Evolutionary conservation across 2,797 vertebrate genomes (phyloP), one percentile per base, ranked within the genome.

Genomic region (Typhlichthys subterraneus): DNA sequence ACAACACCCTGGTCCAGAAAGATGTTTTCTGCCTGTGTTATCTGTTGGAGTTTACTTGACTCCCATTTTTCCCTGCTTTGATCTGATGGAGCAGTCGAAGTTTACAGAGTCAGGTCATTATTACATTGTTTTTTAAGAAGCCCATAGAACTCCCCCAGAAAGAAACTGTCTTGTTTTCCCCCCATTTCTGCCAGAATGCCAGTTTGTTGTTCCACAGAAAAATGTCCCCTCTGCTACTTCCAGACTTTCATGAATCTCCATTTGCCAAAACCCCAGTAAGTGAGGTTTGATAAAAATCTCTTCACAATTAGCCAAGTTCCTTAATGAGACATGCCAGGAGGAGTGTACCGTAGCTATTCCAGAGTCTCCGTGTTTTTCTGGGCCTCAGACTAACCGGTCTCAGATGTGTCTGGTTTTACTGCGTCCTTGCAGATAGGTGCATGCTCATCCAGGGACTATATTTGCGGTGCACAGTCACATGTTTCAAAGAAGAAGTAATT

Each of bases 351-450:
- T 66, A 76, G 69, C 57, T 81, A 56, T 57, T 77, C 65, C 67
- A 70, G 65, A 71, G 65, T 61, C 53, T 73, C 46, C 11, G 59
- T 79, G 72, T 73, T 83, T 84, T 72, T 76, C 72, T 81, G 65
- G 69, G 76, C n/a, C 12, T 72, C 62, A 19, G 47, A 59, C 55
- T 85, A 88, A 88, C 84, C 46, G 63, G 72, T 73, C 69, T 86
- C 86, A 86, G 73, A 89, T 88, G 82, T 83, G 81, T 77, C 68
- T 75, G 54, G 75, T 83, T 29, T 83, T 62, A 64, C 71, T 80
- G 12, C 75, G 71, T 76, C 72, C 68, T 73, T 31, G 23, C 59
- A 69, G 57, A 76, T 75, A 80, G 69, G 65, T 74, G 53, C 47
- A 65, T 56, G 82, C 14, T 12, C 58, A 72, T 63, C 53, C 19